These are phyloP conservation scores for Piezodorus guildinii DNA, from an alignment of 1,140 invertebrate genomes.

Conservation along the genomic window DNA sequence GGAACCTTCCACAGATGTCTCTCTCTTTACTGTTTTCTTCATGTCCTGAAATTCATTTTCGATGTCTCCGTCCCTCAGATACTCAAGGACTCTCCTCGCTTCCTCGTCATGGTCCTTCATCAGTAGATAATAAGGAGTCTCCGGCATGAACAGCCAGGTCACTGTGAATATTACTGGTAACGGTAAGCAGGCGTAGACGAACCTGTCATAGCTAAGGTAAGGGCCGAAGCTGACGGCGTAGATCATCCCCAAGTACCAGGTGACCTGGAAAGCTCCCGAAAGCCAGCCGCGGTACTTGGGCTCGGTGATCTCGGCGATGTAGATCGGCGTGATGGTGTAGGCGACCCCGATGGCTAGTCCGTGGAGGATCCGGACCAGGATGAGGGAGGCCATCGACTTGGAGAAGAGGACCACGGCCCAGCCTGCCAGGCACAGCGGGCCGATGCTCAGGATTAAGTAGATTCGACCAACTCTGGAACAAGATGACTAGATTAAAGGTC, in stretches of 20 bases:
- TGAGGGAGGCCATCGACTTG: slow-evolving; percentile 17
- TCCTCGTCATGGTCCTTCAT: neutral
- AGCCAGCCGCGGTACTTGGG: slow-evolving; percentile 32
- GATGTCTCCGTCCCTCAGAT: neutral
- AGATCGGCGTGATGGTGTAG: slow-evolving; percentile 69
- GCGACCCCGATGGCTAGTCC: slow-evolving; percentile 61
- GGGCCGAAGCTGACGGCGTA: slow-evolving; percentile 64
- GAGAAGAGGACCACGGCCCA: slow-evolving; percentile 16
- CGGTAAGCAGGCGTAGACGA: slow-evolving; percentile 50
- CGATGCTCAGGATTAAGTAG: no score
- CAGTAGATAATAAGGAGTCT: neutral
- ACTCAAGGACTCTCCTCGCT: neutral
- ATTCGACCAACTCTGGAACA: no score
- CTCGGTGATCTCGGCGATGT: slow-evolving; percentile 65
- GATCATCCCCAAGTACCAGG: slow-evolving; percentile 64
- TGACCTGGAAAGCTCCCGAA: slow-evolving; percentile 70
- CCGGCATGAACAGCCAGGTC: neutral
- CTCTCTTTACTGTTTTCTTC: neutral
- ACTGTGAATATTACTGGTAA: slow-evolving; percentile 34
- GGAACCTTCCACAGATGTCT: slow-evolving; percentile 12
- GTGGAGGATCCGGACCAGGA: neutral
- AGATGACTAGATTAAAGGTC: no score
- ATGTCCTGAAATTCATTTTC: slow-evolving; percentile 5
- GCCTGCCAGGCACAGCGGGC: no score
- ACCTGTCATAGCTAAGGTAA: slow-evolving; percentile 49